Evolutionary conservation across 2,797 vertebrate species (phyloP), one percentile per base, ranked within the genome.

Genomic region (Crax fasciolata): DNA sequence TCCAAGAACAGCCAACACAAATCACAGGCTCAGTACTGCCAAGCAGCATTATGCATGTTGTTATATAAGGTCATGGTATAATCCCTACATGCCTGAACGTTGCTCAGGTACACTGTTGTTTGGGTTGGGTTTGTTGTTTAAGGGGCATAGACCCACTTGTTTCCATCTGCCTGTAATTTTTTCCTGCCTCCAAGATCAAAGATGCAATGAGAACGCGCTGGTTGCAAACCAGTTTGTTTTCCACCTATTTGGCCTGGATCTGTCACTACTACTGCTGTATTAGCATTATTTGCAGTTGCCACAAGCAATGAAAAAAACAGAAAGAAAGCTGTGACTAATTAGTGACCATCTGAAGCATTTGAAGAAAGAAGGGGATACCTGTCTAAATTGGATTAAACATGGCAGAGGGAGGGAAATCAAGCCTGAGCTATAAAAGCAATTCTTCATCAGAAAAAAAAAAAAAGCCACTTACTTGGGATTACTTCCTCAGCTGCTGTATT

Each of bases 181-280:
- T 76, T 73, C 55, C 39, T 77, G 74, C 9, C 52, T 84, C n/a
- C 55, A 85, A 57, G 54, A 80, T 86, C 73, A 88, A 78, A 93
- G 79, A 74, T 62, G n/a, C 48, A 68, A 46, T 68, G 41, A 25
- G 49, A 87, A 73, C 3, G 39, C 89, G 39, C n/a, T 75, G 66
- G 58, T 38, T 87, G 83, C 81, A 92, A 76, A 90, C 44, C 39
- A 77, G 19, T 84, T 89, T 79, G 49, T 89, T 92, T 87, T 92
- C 55, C 13, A 82, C 55, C 44, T 71, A 48, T 35, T 61, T 75
- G 72, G 43, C 48, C 57, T 63, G 35, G 32, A 86, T 89, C 57
- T 89, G 71, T 88, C 86, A 77, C 30, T 82, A 7, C 32, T 49
- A 14, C 2, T 17, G 25, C 70, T 82, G 7, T 25, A 52, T 54